Conservation (phyloP, 2,113 vertebrate species). For the Neofelis nebulosa region DNA sequence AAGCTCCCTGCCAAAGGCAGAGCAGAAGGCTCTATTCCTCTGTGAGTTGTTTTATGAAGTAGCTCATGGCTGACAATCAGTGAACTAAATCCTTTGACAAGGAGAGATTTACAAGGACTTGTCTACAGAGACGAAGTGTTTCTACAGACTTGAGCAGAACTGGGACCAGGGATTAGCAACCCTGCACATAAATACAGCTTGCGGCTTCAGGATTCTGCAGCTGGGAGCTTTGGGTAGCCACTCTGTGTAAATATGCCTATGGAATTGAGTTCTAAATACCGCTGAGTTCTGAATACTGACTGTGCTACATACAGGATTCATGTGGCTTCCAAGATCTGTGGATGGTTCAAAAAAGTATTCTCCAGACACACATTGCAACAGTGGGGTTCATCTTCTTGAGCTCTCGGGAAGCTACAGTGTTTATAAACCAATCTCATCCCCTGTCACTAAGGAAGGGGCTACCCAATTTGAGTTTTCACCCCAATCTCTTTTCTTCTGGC, state of each 20-base stretch:
- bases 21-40: conserved; percentile 79
- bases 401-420: background rate
- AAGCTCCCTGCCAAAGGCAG: conserved; percentile 74
- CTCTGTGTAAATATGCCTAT: conserved; percentile 73
- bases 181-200: conserved; percentile 79
- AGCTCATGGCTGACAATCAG: conserved; percentile 83
- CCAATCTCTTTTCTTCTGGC: background rate
- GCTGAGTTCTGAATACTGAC: conserved; percentile 55
- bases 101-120: conserved; percentile 86
- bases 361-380: background rate
- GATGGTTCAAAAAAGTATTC: conserved; percentile 14
- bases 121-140: conserved; percentile 79
- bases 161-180: conserved; percentile 83
- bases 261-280: conserved; percentile 63
- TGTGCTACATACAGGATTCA: background rate
- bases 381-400: background rate
- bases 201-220: conserved; percentile 68
- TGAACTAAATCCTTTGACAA: conserved; percentile 86
- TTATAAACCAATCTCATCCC: background rate
- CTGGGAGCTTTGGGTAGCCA: conserved; percentile 72
- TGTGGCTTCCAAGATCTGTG: background rate
- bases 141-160: conserved; percentile 75
- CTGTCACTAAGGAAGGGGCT: background rate
- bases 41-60: conserved; percentile 84
- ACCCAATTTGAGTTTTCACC: background rate